phyloP scores from a whole-genome alignment of 2,797 vertebrate species.

The Myioborus melanocephalus region DNA sequence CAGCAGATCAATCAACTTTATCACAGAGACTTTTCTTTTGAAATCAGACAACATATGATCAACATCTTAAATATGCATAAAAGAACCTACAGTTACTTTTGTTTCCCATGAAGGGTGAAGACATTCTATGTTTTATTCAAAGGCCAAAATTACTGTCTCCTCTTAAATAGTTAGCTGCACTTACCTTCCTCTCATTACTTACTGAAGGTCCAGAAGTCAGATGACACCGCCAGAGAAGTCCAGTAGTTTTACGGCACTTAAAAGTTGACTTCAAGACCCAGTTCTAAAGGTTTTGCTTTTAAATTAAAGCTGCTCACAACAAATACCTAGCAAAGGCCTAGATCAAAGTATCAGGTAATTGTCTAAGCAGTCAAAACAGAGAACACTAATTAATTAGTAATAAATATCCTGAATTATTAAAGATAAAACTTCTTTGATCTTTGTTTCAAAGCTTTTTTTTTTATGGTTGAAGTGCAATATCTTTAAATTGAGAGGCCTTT shows the following conservation, averaged over 20 bases:
- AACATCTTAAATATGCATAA: neutral
- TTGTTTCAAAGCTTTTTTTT: conserved; percentile 57
- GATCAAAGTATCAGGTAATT: conserved; percentile 20
- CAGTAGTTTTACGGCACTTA: neutral
- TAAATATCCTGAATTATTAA: conserved; percentile 76
- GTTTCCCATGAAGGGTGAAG: neutral
- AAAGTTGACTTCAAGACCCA: neutral
- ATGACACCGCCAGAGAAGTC: neutral
- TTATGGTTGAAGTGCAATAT: conserved; percentile 4
- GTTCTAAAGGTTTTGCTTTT: conserved; percentile 9
- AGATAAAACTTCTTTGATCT: conserved; percentile 44
- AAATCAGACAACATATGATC: neutral
- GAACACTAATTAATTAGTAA: conserved; percentile 75
- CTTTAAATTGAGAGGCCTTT: conserved; percentile 10
- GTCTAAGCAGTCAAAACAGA: conserved; percentile 31
- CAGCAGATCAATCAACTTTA: neutral
- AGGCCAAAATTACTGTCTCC: neutral
- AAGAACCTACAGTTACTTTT: neutral
- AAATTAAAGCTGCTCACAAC: neutral
- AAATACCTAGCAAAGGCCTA: neutral
- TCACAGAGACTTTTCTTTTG: neutral
- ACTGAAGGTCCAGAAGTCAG: neutral
- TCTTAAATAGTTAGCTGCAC: neutral
- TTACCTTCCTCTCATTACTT: conserved; percentile 60
- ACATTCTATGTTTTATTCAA: neutral